Conservation (phyloP, 2,888 invertebrate species). For the Drosophila neoperkinsi region DNA sequence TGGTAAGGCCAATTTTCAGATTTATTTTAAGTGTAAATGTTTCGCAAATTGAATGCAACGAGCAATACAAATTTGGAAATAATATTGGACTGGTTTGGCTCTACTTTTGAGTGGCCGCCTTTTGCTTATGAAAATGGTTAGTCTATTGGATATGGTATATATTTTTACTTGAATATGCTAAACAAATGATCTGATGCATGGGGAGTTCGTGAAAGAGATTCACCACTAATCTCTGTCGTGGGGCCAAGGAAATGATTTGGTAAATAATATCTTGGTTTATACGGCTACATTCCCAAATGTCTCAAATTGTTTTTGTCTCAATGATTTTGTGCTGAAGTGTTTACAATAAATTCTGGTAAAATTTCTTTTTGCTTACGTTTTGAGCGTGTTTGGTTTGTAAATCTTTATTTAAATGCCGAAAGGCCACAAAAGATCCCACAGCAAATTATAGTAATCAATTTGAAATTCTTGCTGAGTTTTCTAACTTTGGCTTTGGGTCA, state of each 20-base stretch:
- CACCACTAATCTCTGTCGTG: background rate
- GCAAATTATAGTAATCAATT: conserved; percentile 53
- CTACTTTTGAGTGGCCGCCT: background rate
- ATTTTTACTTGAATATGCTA: background rate
- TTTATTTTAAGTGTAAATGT: background rate
- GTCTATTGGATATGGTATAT: background rate
- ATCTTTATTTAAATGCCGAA: conserved; percentile 54
- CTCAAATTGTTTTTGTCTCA: conserved; percentile 1
- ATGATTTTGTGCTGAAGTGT: conserved; percentile 5
- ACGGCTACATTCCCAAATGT: background rate
- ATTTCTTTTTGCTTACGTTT: conserved; percentile 26
- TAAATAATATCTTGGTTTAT: background rate
- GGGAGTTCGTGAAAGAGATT: background rate
- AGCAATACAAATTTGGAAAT: background rate
- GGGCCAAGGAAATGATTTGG: background rate
- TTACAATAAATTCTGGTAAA: conserved; percentile 7
- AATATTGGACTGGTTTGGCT: background rate
- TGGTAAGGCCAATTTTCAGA: background rate
- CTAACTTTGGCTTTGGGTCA: conserved; percentile 50
- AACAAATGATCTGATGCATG: background rate
- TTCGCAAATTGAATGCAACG: background rate
- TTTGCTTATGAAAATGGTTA: background rate
- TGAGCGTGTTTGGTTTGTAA: conserved; percentile 28
- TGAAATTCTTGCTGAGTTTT: conserved; percentile 48
- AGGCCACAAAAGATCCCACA: conserved; percentile 50